These are phyloP conservation scores for Danio aesculapii DNA, from an alignment of 2,797 vertebrate species.

Conservation along the genomic window DNA sequence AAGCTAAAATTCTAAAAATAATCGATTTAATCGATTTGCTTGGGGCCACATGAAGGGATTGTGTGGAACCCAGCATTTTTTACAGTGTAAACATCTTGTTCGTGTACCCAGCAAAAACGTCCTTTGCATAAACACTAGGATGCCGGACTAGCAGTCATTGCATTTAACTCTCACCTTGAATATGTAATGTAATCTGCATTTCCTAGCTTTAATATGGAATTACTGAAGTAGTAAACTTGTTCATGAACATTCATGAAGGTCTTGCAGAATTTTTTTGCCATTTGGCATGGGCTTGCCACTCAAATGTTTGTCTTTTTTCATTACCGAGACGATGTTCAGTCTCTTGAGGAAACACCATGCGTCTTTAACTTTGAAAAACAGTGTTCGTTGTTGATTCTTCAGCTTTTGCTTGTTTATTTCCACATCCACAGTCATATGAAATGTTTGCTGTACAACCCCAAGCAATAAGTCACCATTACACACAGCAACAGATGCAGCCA, in stretches of 20 bases:
- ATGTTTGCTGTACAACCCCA: conserved; percentile 27
- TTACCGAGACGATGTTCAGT: neutral
- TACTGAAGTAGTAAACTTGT: neutral
- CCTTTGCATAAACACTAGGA: too few relatives aligned
- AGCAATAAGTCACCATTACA: conserved; percentile 29
- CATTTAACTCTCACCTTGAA: neutral
- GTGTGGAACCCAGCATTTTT: too few relatives aligned
- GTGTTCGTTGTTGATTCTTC: conserved; percentile 11
- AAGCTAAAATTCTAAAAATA: too few relatives aligned
- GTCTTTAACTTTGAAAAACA: conserved; percentile 5
- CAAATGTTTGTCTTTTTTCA: conserved; percentile 6
- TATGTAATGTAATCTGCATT: neutral
- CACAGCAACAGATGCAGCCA: conserved; percentile 36
- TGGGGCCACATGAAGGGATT: too few relatives aligned
- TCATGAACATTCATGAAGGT: neutral
- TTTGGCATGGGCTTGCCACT: neutral
- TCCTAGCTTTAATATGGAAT: neutral
- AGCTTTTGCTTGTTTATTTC: conserved; percentile 32
- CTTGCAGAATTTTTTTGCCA: neutral
- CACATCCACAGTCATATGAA: conserved; percentile 28
- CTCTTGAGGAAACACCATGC: conserved; percentile 17
- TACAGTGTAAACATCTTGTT: too few relatives aligned
- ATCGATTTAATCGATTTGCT: too few relatives aligned
- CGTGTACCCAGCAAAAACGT: neutral
- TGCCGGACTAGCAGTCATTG: neutral